Conservation (phyloP, 2,113 vertebrate genomes). For the Larimichthys crocea region DNA sequence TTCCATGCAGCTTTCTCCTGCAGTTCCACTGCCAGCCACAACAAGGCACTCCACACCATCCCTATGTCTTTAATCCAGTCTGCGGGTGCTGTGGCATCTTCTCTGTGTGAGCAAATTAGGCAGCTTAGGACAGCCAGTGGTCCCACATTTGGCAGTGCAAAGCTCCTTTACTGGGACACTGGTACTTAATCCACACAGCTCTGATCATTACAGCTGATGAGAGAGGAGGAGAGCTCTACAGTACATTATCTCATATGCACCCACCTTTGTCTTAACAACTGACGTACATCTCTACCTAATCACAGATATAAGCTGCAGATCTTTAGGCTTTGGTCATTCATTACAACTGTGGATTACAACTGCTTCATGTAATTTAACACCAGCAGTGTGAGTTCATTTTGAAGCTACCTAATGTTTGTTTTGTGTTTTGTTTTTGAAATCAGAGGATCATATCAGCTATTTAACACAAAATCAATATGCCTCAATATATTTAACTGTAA, state of each 20-base stretch:
- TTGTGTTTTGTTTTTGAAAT: not conserved
- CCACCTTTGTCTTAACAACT: constrained; percentile 28
- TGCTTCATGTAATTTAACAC: not conserved
- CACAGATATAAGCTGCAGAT: constrained; percentile 9
- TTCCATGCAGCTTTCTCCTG: constrained; percentile 28
- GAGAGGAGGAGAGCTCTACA: constrained; percentile 28
- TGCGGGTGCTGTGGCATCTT: constrained; percentile 46
- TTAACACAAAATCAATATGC: not conserved
- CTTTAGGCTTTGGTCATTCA: not conserved
- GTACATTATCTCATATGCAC: constrained; percentile 38
- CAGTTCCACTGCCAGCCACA: constrained; percentile 67
- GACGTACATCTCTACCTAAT: constrained; percentile 13
- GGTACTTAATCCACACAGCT: constrained; percentile 75
- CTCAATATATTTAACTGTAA: not conserved
- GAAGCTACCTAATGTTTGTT: not conserved
- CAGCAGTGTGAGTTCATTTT: not conserved
- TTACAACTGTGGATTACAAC: not conserved
- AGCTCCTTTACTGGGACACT: constrained; percentile 79
- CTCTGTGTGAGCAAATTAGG: constrained; percentile 76
- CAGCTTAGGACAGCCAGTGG: constrained; percentile 76
- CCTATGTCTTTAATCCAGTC: constrained; percentile 44
- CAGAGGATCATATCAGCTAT: not conserved
- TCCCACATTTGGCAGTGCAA: constrained; percentile 73
- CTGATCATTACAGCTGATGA: constrained; percentile 72
- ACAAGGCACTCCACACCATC: constrained; percentile 63